Evolutionary conservation across 1,140 invertebrate species (phyloP).

Genomic region (Phymastichus coffea): DNA sequence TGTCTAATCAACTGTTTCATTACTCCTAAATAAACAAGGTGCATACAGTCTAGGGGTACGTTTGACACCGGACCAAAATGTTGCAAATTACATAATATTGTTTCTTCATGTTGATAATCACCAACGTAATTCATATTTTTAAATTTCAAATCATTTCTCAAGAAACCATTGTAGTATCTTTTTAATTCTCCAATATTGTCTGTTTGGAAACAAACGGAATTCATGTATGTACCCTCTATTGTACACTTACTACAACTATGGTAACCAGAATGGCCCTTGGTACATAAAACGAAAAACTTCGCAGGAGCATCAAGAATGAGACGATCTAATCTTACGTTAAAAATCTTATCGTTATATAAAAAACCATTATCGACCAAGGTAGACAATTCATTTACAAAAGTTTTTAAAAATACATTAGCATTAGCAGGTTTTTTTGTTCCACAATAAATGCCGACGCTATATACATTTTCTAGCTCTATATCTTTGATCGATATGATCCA

Average conservation of each 20-base stretch:
- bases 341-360: not conserved
- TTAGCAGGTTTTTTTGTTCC: slow-evolving; percentile 30
- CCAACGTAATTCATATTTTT: slow-evolving; percentile 7
- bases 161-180: slow-evolving; percentile 1
- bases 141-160: slow-evolving; percentile 26
- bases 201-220: slow-evolving; percentile 33
- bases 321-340: slow-evolving; percentile 30
- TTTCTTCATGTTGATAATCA: slow-evolving; percentile 20
- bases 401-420: slow-evolving; percentile 26
- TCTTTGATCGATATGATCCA: slow-evolving; percentile 35
- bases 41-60: slow-evolving; percentile 39
- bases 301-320: slow-evolving; percentile 50
- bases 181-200: slow-evolving; percentile 13
- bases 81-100: slow-evolving; percentile 25
- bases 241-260: slow-evolving; percentile 45
- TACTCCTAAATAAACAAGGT: slow-evolving; percentile 37
- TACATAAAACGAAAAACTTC: slow-evolving; percentile 42
- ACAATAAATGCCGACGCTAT: slow-evolving; percentile 31
- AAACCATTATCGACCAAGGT: slow-evolving; percentile 10
- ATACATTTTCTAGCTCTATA: no score
- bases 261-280: slow-evolving; percentile 45
- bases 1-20: slow-evolving; percentile 34
- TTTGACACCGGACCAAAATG: slow-evolving; percentile 33
- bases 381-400: slow-evolving; percentile 27
- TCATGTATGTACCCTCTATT: slow-evolving; percentile 31